Percentiles rank a stretch among this genome's conserved stretches.
Conservation (phyloP, 2,888 invertebrate species). For the Hermaeophaga mercurialis region DNA sequence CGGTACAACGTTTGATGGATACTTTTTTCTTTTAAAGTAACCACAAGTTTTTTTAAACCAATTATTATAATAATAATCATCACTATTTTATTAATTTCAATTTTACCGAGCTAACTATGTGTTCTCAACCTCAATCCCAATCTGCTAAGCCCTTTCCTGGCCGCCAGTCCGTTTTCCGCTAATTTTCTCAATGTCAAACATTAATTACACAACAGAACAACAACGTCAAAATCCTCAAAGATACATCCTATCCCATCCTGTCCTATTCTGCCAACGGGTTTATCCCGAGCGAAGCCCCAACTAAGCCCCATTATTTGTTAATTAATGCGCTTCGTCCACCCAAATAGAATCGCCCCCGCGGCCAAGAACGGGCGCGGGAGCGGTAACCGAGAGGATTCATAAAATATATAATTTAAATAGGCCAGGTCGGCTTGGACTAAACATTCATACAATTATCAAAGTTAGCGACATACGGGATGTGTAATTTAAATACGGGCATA, state of each 20-base stretch:
- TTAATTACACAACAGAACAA: slow-evolving; percentile 19
- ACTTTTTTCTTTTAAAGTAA: no score
- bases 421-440: not conserved
- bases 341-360: slow-evolving; percentile 3
- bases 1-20: no score
- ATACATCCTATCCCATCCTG: slow-evolving; percentile 6
- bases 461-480: no score
- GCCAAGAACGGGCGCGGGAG: not conserved
- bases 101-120: no score
- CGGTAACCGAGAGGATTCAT: slow-evolving; percentile 4
- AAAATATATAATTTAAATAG: not conserved
- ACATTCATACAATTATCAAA: no score
- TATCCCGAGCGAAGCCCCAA: slow-evolving; percentile 14
- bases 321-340: slow-evolving; percentile 18
- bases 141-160: not conserved
- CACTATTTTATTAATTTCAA: no score
- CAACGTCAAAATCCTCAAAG: slow-evolving; percentile 22
- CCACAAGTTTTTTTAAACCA: no score
- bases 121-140: not conserved
- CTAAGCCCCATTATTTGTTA: slow-evolving; percentile 22
- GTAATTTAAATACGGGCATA: no score
- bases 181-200: slow-evolving; percentile 22
- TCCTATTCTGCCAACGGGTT: slow-evolving; percentile 3
- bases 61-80: no score
- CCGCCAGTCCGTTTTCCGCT: not conserved